Percentiles rank a stretch among this genome's conserved stretches.
phyloP scores from a whole-genome alignment of 2,888 invertebrate species.

The Diaprepes abbreviatus region DNA sequence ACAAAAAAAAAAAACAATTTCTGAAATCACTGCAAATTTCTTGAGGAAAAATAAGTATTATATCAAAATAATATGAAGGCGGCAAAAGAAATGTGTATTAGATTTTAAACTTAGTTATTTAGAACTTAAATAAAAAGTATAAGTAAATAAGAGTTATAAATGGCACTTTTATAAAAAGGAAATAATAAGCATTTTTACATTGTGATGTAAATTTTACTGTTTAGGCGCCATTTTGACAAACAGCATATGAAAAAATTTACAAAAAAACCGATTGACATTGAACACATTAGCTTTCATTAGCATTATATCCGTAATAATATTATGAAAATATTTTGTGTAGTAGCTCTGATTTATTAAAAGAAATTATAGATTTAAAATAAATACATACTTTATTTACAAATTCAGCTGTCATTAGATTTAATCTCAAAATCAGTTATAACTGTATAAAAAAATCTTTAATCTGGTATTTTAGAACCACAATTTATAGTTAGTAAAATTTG shows the following conservation, averaged over 20 bases:
- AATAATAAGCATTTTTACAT: constrained; percentile 27
- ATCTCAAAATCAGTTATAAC: no score
- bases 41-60: neutral
- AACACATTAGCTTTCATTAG: constrained; percentile 22
- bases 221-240: constrained; percentile 32
- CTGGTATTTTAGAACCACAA: no score
- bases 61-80: neutral
- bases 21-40: constrained; percentile 4
- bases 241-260: constrained; percentile 33
- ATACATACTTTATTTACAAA: no score
- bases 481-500: no score
- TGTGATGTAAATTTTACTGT: constrained; percentile 43
- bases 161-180: constrained; percentile 44
- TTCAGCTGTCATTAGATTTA: no score
- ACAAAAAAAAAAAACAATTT: no score
- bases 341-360: no score
- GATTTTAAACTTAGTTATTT: constrained; percentile 39
- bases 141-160: constrained; percentile 32
- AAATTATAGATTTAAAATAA: no score
- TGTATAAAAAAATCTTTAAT: no score
- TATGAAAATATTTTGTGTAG: constrained; percentile 17
- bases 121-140: constrained; percentile 42
- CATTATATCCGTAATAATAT: neutral
- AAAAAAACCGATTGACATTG: constrained; percentile 29
- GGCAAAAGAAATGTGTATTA: constrained; percentile 39